Base-by-base conservation (phyloP, 2,888 invertebrate species). In the Chironomus tentans region DNA sequence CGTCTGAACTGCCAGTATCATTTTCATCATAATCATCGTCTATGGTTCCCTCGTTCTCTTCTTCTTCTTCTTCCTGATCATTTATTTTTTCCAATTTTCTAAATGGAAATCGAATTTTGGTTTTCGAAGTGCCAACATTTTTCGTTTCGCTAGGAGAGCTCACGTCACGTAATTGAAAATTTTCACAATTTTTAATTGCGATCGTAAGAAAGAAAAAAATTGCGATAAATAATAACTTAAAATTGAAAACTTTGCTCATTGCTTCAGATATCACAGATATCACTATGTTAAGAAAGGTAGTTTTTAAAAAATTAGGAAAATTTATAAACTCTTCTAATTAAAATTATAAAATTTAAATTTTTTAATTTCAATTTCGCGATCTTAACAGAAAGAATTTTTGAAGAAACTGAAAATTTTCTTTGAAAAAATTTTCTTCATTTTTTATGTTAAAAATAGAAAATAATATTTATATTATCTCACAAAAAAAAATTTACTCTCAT, bases 11-110 rank as follows among this genome's bases (percentile, higher is more conserved):
- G 7, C 10, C 38, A 38, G 7, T 10, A 10, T 82, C 81, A 28
- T 81, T 76, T 22, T 79, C 78, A n/a, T 77, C 77, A 12, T 79
- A 78, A 15, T 77, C 78, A 38, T 77, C 77, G 28, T 79, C 79
- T 28, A 28, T 68, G 5, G 12, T 21, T 12, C 24, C 22, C 0
- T 65, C 65, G 13, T 65, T 24, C 13, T 24, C 21, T 1, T 68
- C 46, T 28, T 15, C 13, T 7, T 24, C 21, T 1, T 68, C 46
- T 28, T 15, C 13, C 2, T 65, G 6, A 7, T 18, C n/a, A 56
- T 15, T 18, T 13, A 70, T 13, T 70, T 50, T 50, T 28, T 70
- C 24, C 50, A 61, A 46, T 50, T 61, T 72, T 18, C 38, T 72
- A 50, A 62, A 74, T 48, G 74, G 73, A 62, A 62, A 47, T 28